These are phyloP conservation scores for Megalonaias nervosa DNA, from an alignment of 1,140 invertebrate species.

Conservation along the genomic window DNA sequence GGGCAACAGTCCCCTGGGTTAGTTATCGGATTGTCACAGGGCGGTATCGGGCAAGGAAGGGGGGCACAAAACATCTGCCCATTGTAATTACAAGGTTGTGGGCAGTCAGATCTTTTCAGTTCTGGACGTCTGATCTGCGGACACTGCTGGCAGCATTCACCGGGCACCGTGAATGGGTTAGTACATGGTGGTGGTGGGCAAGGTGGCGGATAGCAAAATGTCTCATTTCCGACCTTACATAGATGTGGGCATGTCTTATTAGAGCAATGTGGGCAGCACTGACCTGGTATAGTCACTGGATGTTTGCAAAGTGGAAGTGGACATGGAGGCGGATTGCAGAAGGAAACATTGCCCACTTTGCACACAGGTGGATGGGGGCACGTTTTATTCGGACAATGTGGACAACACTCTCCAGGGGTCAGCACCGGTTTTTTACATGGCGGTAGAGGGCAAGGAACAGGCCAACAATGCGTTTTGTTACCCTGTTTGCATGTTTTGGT, in stretches of 20 bases:
- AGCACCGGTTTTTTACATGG: not conserved
- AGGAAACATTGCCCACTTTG: not conserved
- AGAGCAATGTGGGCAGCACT: conserved; percentile 4
- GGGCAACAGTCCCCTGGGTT: too few species aligned
- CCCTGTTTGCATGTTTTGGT: too few species aligned
- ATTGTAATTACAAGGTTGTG: too few species aligned
- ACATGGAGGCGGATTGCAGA: not conserved
- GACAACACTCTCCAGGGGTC: not conserved
- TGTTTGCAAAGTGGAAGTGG: not conserved
- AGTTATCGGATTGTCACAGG: too few species aligned
- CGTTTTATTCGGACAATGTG: conserved; percentile 1
- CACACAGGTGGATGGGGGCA: not conserved
- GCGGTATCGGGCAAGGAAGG: too few species aligned
- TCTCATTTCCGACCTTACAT: conserved; percentile 13
- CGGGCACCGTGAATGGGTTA: conserved; percentile 1
- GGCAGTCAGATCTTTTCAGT: too few species aligned
- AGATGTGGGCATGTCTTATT: not conserved
- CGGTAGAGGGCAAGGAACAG: conserved; percentile 1
- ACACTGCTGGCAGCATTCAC: too few species aligned
- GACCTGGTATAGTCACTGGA: conserved; percentile 4
- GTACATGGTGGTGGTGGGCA: conserved; percentile 16
- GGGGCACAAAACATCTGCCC: too few species aligned
- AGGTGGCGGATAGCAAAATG: conserved; percentile 10
- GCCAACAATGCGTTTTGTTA: not conserved
- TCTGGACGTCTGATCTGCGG: too few species aligned